Evolutionary conservation across 2,113 vertebrate species (phyloP).

Genomic region (Lota lota): DNA sequence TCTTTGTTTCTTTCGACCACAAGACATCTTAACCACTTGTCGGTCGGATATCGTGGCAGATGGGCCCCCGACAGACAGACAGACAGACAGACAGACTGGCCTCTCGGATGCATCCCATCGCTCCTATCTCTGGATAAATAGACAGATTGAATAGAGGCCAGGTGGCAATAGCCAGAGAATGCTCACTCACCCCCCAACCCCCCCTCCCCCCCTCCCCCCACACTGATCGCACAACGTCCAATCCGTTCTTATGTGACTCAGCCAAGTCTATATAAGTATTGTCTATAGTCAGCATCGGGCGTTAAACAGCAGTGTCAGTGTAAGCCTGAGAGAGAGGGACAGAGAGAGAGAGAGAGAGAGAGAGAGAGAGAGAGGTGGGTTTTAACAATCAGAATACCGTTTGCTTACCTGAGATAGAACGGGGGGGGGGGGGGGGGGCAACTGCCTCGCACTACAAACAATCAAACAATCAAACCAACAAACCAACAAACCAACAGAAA

Average conservation of each 20-base stretch:
- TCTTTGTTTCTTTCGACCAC: constrained; percentile 11
- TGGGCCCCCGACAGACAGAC: constrained; percentile 26
- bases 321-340: constrained; percentile 30
- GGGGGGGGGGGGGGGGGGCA: too few species aligned
- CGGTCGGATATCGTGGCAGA: constrained; percentile 55
- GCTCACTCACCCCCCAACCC: too few species aligned
- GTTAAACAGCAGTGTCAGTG: constrained; percentile 77
- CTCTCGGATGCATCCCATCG: constrained; percentile 15
- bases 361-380: too few species aligned
- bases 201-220: too few species aligned
- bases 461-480: constrained; percentile 74
- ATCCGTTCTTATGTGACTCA: constrained; percentile 39
- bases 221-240: constrained; percentile 31
- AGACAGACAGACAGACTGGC: constrained; percentile 32
- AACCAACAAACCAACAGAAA: constrained; percentile 64
- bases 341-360: too few species aligned
- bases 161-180: constrained; percentile 27
- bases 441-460: constrained; percentile 61
- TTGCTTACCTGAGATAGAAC: too few species aligned
- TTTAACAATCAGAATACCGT: too few species aligned
- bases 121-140: constrained; percentile 57
- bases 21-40: constrained; percentile 64
- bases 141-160: constrained; percentile 44
- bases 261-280: constrained; percentile 75
- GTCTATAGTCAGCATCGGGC: constrained; percentile 67